Evolutionary conservation across 2,113 vertebrate genomes (phyloP), one percentile per base, ranked within the genome.

Genomic region (Rhinichthys klamathensis): DNA sequence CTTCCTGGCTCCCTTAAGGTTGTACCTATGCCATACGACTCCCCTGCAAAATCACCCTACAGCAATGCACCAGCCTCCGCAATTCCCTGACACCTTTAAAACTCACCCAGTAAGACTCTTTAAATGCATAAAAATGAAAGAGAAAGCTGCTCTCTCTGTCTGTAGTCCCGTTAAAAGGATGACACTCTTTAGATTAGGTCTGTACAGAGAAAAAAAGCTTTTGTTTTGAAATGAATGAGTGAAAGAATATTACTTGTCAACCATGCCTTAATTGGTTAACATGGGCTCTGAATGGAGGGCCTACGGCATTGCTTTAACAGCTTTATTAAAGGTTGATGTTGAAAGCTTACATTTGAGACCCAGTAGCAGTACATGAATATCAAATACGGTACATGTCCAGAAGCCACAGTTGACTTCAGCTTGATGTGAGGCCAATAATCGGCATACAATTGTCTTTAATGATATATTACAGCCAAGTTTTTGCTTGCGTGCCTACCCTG

Each of bases 21-120:
- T 86, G 83, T 89, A 87, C 85, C 88, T 88, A 81, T 67, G 80
- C 87, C 80, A 88, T 86, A 67, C 30, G 70, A 32, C 87, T 85
- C 54, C 89, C 82, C 86, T 90, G 89, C 91, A 90, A 89, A 91
- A 88, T 74, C 75, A 49, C 23, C 84, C 83, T 2, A 69, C 88
- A 86, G 70, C 51, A 83, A 82, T 80, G 56, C 79, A 74, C 27
- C 63, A 67, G 54, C 72, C 86, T 41, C 75, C 63, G 63, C 73
- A 80, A 58, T 79, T 61, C 41, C 76, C 76, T 79, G 54, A 23
- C 82, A 69, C 56, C 30, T 79, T 32, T 54, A 25, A 70, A 75
- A 70, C n/a, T 32, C 80, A 79, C 67, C 18, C 75, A 83, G 46
- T 10, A 13, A 83, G 25, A 51, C 21, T 44, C 1, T 73, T 80